phyloP scores from a whole-genome alignment of 2,888 invertebrate genomes.

The Calameuta pallipes region DNA sequence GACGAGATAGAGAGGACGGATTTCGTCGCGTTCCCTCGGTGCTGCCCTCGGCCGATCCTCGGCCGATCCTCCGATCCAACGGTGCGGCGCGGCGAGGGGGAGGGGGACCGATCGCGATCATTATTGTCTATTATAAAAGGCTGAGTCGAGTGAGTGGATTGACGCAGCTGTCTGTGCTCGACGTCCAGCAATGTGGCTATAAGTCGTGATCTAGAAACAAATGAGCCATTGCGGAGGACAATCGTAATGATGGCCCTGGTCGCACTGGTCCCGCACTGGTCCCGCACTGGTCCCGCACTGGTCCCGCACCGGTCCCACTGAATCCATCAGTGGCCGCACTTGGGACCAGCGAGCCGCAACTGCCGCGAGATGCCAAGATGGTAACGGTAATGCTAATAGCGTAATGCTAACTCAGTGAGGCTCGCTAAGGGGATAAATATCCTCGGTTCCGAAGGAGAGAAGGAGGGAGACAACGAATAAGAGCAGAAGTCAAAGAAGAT shows the following conservation, averaged over 20 bases:
- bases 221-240: slow-evolving; percentile 47
- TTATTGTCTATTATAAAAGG: slow-evolving; percentile 52
- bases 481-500: background rate
- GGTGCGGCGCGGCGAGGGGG: slow-evolving; percentile 12
- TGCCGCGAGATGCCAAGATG: background rate
- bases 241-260: slow-evolving; percentile 33
- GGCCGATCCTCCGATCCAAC: background rate
- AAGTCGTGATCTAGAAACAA: slow-evolving; percentile 33
- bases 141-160: slow-evolving; percentile 17
- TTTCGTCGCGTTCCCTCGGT: slow-evolving; percentile 14
- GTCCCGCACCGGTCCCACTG: too few relatives aligned
- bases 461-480: background rate
- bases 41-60: slow-evolving; percentile 1
- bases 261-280: background rate
- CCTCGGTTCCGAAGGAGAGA: background rate
- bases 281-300: too few relatives aligned
- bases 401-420: background rate
- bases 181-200: slow-evolving; percentile 24
- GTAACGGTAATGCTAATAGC: background rate
- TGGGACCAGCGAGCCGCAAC: background rate
- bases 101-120: slow-evolving; percentile 38
- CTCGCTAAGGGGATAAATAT: background rate
- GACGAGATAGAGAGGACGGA: slow-evolving; percentile 20
- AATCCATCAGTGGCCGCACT: background rate
- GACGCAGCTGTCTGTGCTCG: slow-evolving; percentile 36